These are phyloP conservation scores for Rhinopomastus cyanomelas DNA, from an alignment of 2,113 vertebrate genomes.

Conservation along the genomic window DNA sequence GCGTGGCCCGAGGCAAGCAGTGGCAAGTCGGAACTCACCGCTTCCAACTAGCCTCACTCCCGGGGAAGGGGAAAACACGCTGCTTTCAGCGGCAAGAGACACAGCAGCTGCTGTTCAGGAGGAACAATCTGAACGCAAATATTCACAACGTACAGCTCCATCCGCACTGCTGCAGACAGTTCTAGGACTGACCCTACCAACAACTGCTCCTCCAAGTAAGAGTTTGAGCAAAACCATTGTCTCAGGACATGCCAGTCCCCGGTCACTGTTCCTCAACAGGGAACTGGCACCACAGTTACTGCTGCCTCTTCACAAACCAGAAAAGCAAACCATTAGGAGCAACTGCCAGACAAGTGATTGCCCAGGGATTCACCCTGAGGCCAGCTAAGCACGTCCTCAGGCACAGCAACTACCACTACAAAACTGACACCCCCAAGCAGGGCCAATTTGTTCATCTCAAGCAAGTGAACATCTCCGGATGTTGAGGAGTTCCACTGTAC, in stretches of 20 bases:
- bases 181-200: not conserved
- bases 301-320: not conserved
- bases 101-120: not conserved
- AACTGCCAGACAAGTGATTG: not conserved
- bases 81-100: not conserved
- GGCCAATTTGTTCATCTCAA: too few species aligned
- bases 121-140: too few species aligned
- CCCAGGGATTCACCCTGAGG: not conserved
- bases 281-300: not conserved
- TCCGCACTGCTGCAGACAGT: not conserved
- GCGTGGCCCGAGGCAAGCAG: not conserved
- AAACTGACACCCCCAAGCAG: too few species aligned
- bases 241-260: too few species aligned
- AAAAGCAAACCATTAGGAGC: not conserved
- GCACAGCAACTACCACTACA: not conserved
- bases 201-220: not conserved
- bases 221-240: not conserved
- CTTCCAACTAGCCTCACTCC: not conserved
- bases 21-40: not conserved
- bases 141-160: too few species aligned
- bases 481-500: too few species aligned
- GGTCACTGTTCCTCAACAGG: too few species aligned
- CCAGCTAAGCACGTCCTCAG: not conserved
- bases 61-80: not conserved
- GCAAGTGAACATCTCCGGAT: too few species aligned